Conservation (phyloP, 2,797 vertebrate species). For the Ciconia nigra region DNA sequence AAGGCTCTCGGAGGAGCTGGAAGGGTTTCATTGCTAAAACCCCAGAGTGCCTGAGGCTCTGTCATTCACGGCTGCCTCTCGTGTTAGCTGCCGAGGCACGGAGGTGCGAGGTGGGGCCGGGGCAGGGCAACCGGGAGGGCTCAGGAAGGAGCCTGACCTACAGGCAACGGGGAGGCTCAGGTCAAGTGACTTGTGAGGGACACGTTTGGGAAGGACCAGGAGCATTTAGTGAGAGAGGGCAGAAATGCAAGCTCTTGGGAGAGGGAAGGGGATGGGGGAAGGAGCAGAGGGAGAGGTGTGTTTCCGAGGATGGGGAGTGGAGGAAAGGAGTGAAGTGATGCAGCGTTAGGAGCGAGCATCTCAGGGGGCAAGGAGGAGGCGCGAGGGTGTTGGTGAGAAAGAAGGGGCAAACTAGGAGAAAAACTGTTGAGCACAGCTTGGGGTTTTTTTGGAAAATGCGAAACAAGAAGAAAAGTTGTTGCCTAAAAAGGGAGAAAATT, state of each 20-base stretch:
- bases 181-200: background rate
- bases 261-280: background rate
- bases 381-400: fast-evolving
- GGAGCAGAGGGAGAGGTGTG: background rate
- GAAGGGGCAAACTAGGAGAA: background rate
- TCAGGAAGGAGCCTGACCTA: background rate
- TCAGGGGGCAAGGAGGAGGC: background rate
- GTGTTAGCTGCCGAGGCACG: fast-evolving
- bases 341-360: fast-evolving
- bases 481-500: background rate
- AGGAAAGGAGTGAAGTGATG: background rate
- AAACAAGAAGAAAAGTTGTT: background rate
- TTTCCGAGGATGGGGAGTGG: background rate
- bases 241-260: background rate
- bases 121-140: background rate
- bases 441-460: fast-evolving
- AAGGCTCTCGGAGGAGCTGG: background rate
- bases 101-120: fast-evolving
- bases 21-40: background rate
- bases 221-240: background rate
- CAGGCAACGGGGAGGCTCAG: background rate
- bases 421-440: background rate
- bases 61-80: fast-evolving
- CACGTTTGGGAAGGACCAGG: background rate
- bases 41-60: background rate